phyloP scores from a whole-genome alignment of 64 coral and sea anemone species.

The Montipora capricornis region DNA sequence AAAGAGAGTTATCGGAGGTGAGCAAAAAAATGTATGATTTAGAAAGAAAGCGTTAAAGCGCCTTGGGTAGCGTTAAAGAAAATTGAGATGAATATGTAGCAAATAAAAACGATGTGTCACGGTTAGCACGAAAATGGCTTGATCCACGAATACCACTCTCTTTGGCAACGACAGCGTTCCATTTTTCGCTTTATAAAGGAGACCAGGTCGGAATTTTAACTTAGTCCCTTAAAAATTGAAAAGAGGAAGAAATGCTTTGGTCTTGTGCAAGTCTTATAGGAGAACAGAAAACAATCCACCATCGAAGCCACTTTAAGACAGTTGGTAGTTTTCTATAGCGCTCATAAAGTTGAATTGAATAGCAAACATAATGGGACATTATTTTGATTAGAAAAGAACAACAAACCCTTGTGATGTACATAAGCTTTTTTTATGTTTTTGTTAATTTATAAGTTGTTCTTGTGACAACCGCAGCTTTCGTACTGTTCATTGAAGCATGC shows the following conservation, averaged over 20 bases:
- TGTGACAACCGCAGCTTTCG: slow-evolving; percentile 35
- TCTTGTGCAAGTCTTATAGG: background rate
- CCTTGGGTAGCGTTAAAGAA: too few species aligned
- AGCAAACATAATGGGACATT: background rate
- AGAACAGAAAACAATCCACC: background rate
- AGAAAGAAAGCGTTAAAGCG: too few species aligned
- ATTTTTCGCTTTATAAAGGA: background rate
- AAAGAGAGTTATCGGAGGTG: background rate
- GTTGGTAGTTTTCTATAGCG: slow-evolving; percentile 13
- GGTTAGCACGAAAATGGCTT: background rate
- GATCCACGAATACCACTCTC: too few species aligned
- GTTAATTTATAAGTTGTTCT: slow-evolving; percentile 57
- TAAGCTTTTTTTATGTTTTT: slow-evolving; percentile 12
- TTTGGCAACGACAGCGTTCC: too few species aligned
- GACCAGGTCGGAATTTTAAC: background rate
- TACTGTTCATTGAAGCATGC: slow-evolving; percentile 35
- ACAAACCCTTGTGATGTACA: slow-evolving; percentile 1
- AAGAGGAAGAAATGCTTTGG: background rate
- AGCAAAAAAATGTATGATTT: too few species aligned
- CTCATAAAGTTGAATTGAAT: slow-evolving; percentile 28
- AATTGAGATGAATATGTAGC: too few species aligned
- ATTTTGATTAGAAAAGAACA: slow-evolving; percentile 46
- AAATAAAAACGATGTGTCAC: too few species aligned
- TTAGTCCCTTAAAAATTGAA: background rate
- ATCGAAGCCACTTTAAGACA: background rate